phyloP scores from a whole-genome alignment of 2,888 invertebrate species.

The Melangyna quadrimaculata region DNA sequence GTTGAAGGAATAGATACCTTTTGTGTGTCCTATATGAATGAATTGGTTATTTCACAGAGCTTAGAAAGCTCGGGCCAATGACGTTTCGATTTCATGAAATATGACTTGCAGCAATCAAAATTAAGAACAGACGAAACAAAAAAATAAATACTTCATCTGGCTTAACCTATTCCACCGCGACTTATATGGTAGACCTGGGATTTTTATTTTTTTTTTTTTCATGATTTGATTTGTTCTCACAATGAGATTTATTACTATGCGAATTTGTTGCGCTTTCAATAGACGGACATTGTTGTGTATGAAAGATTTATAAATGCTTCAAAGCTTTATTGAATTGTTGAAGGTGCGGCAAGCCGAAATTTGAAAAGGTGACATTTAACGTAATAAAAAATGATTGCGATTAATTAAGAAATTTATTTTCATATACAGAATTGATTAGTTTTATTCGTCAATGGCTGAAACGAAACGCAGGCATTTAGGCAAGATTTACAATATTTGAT shows the following conservation, averaged over 20 bases:
- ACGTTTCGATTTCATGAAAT: slow-evolving; percentile 45
- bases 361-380: background rate
- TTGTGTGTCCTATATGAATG: slow-evolving; percentile 7
- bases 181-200: background rate
- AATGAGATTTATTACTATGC: slow-evolving; percentile 39
- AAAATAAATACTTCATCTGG: background rate
- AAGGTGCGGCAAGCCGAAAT: background rate
- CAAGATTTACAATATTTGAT: too few species aligned
- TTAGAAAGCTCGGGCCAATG: background rate
- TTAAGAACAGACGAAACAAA: slow-evolving; percentile 1
- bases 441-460: too few species aligned
- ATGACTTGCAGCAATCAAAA: slow-evolving; percentile 49
- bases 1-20: background rate
- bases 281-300: slow-evolving; percentile 12
- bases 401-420: background rate
- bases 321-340: background rate
- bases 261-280: slow-evolving; percentile 16
- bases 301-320: slow-evolving; percentile 40
- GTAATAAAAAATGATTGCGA: background rate
- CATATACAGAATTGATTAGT: too few species aligned
- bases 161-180: slow-evolving; percentile 6
- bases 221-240: background rate
- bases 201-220: background rate
- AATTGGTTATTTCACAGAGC: background rate
- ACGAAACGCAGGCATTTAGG: too few species aligned